A percentile compares a stretch with the other conserved stretches of the same genome.
Conservation (phyloP, 2,113 vertebrate genomes). For the Zosterops japonicus region DNA sequence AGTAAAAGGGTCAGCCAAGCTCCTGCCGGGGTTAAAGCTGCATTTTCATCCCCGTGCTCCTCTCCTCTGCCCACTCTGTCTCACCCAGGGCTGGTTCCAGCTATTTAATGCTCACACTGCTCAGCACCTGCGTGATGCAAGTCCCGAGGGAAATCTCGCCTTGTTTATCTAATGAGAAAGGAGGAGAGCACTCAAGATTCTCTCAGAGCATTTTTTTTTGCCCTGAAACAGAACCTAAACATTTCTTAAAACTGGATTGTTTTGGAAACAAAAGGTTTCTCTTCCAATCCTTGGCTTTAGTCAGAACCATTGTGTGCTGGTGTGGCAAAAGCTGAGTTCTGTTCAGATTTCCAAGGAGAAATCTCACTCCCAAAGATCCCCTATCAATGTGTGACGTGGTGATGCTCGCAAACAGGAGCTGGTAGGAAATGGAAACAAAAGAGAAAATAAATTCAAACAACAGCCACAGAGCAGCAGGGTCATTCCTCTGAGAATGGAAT, state of each 20-base stretch:
- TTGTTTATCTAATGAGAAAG: neutral
- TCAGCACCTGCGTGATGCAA: neutral
- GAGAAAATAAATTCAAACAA: neutral
- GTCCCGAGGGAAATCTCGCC: neutral
- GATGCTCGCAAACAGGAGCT: neutral
- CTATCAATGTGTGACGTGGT: neutral
- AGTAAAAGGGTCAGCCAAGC: neutral
- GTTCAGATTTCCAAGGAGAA: neutral
- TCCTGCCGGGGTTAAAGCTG: neutral
- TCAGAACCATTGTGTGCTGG: neutral
- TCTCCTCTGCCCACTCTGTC: neutral
- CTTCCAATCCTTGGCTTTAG: neutral
- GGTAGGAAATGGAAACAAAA: neutral
- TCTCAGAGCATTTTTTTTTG: neutral
- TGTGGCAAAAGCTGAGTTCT: neutral
- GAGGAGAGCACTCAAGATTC: neutral
- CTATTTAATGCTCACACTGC: neutral
- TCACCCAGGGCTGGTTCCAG: neutral
- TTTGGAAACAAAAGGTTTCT: neutral
- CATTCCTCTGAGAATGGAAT: neutral
- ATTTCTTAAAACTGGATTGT: neutral
- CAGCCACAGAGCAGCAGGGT: neutral
- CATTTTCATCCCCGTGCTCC: accelerated
- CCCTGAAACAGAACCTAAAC: neutral
- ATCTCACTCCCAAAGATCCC: neutral